A percentile compares a stretch with the other conserved stretches of the same genome.
phyloP scores from a whole-genome alignment of 2,797 vertebrate species.

The Tinamus major region DNA sequence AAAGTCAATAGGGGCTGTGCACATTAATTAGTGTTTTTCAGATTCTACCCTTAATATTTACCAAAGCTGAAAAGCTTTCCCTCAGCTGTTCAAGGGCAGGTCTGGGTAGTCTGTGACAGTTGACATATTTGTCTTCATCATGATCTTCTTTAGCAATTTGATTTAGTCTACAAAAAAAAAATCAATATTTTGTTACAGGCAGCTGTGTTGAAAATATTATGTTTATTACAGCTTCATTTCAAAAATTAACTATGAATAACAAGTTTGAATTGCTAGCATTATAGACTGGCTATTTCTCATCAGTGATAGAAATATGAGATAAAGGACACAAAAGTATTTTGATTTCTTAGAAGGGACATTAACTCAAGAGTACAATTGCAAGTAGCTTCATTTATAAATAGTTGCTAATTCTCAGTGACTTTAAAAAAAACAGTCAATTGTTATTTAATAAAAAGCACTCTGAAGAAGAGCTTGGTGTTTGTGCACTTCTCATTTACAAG shows the following conservation, averaged over 20 bases:
- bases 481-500: neutral
- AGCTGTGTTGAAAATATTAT: neutral
- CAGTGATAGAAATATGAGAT: neutral
- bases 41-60: conserved; percentile 48
- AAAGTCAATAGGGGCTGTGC: neutral
- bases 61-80: conserved; percentile 14
- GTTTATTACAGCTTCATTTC: neutral
- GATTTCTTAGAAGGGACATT: neutral
- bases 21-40: conserved; percentile 46
- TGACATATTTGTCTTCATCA: neutral
- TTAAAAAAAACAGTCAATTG: neutral
- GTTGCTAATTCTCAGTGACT: neutral
- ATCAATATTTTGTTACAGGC: neutral
- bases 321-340: neutral
- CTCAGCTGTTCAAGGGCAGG: neutral
- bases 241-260: neutral
- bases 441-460: neutral
- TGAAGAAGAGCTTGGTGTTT: neutral
- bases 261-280: neutral
- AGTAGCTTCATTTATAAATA: neutral
- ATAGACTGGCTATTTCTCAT: neutral
- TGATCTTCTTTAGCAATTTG: neutral
- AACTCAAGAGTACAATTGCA: neutral
- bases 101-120: neutral
- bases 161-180: neutral